Conservation (phyloP, 2,797 vertebrate genomes). For the Pogoniulus pusillus region DNA sequence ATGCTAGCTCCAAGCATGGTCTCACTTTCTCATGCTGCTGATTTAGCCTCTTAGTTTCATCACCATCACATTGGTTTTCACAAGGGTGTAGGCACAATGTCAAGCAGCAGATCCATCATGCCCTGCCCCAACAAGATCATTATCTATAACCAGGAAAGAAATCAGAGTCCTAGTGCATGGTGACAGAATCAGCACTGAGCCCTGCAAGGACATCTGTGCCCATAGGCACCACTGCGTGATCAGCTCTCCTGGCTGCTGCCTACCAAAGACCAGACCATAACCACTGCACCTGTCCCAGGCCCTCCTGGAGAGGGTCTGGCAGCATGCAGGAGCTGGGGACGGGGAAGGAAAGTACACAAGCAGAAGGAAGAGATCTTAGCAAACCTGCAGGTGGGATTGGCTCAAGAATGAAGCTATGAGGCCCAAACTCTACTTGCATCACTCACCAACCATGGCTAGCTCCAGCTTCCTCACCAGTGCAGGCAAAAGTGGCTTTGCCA, state of each 20-base stretch:
- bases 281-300: neutral
- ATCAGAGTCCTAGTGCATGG: neutral
- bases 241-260: neutral
- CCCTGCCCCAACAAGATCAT: neutral
- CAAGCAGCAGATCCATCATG: neutral
- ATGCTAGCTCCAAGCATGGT: neutral
- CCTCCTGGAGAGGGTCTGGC: too few relatives aligned
- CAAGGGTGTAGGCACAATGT: neutral
- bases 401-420: neutral
- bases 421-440: neutral
- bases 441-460: neutral
- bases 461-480: neutral
- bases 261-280: neutral
- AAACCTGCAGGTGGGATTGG: neutral
- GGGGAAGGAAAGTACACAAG: neutral
- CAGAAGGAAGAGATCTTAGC: neutral
- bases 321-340: neutral
- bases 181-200: neutral
- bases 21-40: neutral
- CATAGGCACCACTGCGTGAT: neutral
- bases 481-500: neutral
- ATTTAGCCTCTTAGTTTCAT: constrained; percentile 7
- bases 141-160: neutral
- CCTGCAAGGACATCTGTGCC: neutral
- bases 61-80: neutral